These are phyloP conservation scores for Nibea coibor DNA, from an alignment of 2,113 vertebrate species.

Conservation along the genomic window DNA sequence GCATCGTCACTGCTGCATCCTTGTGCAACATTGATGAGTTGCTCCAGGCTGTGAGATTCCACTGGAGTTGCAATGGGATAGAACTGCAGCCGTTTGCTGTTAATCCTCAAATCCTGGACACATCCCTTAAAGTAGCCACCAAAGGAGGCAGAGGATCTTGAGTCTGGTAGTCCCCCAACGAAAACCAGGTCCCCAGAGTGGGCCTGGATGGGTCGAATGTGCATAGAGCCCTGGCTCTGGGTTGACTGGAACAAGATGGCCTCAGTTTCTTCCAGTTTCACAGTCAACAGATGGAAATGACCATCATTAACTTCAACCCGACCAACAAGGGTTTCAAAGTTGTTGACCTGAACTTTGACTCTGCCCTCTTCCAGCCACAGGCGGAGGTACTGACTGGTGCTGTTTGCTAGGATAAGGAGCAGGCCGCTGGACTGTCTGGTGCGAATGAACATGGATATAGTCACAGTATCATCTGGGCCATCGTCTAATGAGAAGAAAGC, in stretches of 20 bases:
- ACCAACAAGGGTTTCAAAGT: conserved; percentile 80
- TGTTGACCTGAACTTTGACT: conserved; percentile 81
- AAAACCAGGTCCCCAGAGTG: conserved; percentile 82
- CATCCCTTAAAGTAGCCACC: conserved; percentile 93
- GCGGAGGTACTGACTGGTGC: conserved; percentile 79
- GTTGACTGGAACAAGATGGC: conserved; percentile 84
- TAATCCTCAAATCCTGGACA: conserved; percentile 91
- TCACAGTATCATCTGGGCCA: conserved; percentile 71
- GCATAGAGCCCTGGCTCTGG: conserved; percentile 81
- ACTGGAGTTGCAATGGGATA: conserved; percentile 78
- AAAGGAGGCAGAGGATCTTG: conserved; percentile 75
- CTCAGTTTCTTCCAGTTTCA: conserved; percentile 82
- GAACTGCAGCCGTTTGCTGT: conserved; percentile 88
- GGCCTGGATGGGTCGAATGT: conserved; percentile 73
- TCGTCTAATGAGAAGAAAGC: conserved; percentile 85
- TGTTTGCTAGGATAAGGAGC: conserved; percentile 87
- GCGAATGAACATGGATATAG: conserved; percentile 90
- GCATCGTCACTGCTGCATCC: conserved; percentile 87
- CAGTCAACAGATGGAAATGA: conserved; percentile 86
- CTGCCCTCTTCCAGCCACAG: conserved; percentile 87
- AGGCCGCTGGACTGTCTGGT: conserved; percentile 84
- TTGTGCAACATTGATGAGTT: conserved; percentile 81
- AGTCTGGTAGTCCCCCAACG: conserved; percentile 88
- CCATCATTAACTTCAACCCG: conserved; percentile 82
- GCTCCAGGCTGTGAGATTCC: conserved; percentile 63